A percentile compares a stretch with the other conserved stretches of the same genome.
Conservation (phyloP, 2,797 vertebrate genomes). For the Sebastes iracundus region DNA sequence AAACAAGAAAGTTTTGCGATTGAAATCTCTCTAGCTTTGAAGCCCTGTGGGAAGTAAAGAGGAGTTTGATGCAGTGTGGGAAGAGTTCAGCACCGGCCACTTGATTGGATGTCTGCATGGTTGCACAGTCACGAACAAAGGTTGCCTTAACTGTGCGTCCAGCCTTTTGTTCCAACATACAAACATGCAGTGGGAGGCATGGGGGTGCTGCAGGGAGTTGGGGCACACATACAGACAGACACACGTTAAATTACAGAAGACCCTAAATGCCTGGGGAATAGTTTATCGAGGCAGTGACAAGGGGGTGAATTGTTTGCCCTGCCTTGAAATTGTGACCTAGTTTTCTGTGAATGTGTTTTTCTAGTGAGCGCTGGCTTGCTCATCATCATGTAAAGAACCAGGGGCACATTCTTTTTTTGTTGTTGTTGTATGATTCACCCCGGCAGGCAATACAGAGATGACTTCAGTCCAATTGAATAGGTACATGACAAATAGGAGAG, state of each 20-base stretch:
- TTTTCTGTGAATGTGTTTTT: conserved; percentile 63
- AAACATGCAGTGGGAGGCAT: conserved; percentile 63
- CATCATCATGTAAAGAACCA: conserved; percentile 60
- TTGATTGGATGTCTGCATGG: conserved; percentile 80
- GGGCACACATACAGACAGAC: conserved; percentile 44
- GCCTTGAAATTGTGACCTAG: conserved; percentile 70
- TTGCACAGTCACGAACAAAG: conserved; percentile 85
- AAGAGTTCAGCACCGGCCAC: conserved; percentile 54
- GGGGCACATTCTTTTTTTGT: conserved; percentile 43
- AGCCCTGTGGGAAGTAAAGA: conserved; percentile 60
- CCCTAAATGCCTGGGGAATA: conserved; percentile 49
- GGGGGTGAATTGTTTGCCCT: conserved; percentile 64
- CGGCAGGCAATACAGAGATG: conserved; percentile 42
- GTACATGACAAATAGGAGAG: conserved; percentile 46
- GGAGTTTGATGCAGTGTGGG: conserved; percentile 66
- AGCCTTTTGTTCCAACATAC: conserved; percentile 77
- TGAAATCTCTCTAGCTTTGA: conserved; percentile 45
- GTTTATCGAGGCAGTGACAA: conserved; percentile 54
- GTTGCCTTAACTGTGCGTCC: conserved; percentile 80
- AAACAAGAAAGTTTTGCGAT: background rate
- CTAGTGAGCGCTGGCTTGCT: conserved; percentile 59
- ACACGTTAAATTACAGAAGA: conserved; percentile 59
- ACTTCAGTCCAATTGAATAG: conserved; percentile 59
- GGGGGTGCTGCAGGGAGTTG: conserved; percentile 18
- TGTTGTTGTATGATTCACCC: conserved; percentile 59